Evolutionary conservation across 2,888 invertebrate genomes (phyloP), one percentile per base, ranked within the genome.

Genomic region (Palloptera scutellata): DNA sequence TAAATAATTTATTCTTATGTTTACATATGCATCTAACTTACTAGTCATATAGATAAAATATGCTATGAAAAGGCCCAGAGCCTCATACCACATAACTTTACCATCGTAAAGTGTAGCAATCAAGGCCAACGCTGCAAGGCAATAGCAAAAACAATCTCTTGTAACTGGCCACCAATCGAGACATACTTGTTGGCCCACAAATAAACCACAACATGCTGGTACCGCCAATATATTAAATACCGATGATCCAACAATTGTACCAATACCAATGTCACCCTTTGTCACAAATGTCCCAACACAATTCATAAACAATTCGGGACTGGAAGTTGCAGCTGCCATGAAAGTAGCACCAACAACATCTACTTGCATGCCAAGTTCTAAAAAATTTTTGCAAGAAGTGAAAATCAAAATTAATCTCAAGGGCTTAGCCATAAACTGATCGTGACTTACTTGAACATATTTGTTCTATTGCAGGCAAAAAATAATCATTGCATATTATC

Each of bases 281-380:
- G 93, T 92, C 81, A 93, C 91, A 84, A 93, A 93, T 52, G 93
- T 93, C 43, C 93, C 95, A 78, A 96, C 93, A 74, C 94, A 91
- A 82, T 93, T 94, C 68, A 95, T 94, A 85, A 95, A 96, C 52
- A 95, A 86, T 85, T 96, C 95, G 5, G 96, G 96, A 40, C 94
- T 93, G 52, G 94, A 94, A 15, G 95, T 95, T 20, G 95, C 96
- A n/a, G 95, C 91, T 15, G 95, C 95, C 96, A 96, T 96, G 81
- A 96, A 94, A 1, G 96, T 96, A 61, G 95, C 95, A 10, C 95
- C 96, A 20, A 95, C 95, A 70, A 96, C 94, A 85, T 96, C 95
- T 77, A 91, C 90, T 53, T 92, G 91, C 90, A 93, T 91, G 80
- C 91, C 91, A 74, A 92, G 83, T 68, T 90, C 92, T 92, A 84